These are phyloP conservation scores for Athene noctua DNA, from an alignment of 2,113 vertebrate genomes.

Conservation along the genomic window DNA sequence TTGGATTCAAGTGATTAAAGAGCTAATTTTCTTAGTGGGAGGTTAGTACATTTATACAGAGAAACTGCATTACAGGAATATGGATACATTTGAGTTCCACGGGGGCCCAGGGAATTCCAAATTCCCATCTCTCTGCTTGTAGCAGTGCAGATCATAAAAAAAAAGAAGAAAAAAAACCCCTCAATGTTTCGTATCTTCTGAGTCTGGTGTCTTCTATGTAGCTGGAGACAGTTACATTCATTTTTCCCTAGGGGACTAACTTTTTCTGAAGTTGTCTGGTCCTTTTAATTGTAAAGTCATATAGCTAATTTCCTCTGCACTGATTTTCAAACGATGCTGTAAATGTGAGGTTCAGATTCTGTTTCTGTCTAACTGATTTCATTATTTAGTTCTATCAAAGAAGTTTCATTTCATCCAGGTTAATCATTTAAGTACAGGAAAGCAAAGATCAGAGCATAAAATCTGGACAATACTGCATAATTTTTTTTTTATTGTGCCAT, in stretches of 20 bases:
- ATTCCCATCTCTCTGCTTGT: not conserved
- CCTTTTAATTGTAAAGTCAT: conserved; percentile 42
- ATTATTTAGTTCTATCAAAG: not conserved
- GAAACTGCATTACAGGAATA: conserved; percentile 46
- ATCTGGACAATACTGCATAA: not conserved
- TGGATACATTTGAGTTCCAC: conserved; percentile 27
- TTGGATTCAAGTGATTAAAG: conserved; percentile 64
- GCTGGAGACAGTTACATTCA: not conserved
- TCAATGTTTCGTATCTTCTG: not conserved
- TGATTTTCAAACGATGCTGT: conserved; percentile 45
- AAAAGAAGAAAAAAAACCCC: not conserved
- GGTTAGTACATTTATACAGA: conserved; percentile 28
- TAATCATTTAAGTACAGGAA: not conserved
- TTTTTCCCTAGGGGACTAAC: not conserved
- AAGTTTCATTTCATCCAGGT: not conserved
- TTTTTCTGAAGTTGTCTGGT: conserved; percentile 42
- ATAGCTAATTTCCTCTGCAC: conserved; percentile 32
- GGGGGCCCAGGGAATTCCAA: conserved; percentile 12
- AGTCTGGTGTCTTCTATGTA: conserved; percentile 13
- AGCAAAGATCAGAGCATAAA: not conserved
- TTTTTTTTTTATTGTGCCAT: not conserved
- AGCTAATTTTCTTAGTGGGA: conserved; percentile 66
- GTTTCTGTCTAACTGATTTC: not conserved
- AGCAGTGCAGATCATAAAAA: conserved; percentile 17
- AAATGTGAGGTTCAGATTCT: not conserved